Conservation (phyloP, 2,797 vertebrate genomes). For the Cynopterus sphinx region DNA sequence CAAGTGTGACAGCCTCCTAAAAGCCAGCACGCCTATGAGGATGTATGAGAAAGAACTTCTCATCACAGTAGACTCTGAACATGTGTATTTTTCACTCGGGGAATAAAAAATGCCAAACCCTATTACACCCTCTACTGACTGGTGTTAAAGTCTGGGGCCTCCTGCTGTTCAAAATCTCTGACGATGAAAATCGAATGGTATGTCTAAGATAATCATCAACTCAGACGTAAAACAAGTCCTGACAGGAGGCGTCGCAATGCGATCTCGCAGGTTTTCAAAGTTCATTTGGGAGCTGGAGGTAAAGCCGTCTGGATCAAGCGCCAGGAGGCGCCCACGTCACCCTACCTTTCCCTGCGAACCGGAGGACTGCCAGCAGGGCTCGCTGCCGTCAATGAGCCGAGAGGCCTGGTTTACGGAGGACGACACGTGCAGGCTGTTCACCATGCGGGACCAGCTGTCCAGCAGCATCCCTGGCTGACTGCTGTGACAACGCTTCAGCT, state of each 20-base stretch:
- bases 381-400: constrained; percentile 94
- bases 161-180: background rate
- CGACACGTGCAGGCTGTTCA: constrained; percentile 95
- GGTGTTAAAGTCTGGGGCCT: background rate
- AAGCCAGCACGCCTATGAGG: background rate
- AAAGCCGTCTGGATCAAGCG: background rate
- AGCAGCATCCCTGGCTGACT: constrained; percentile 96
- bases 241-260: background rate
- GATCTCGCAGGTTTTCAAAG: background rate
- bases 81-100: background rate
- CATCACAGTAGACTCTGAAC: background rate
- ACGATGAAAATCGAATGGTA: background rate
- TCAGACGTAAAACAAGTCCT: background rate
- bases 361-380: constrained; percentile 99
- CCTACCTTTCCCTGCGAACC: constrained; percentile 98
- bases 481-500: constrained; percentile 94
- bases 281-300: background rate
- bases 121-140: background rate
- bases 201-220: background rate
- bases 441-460: constrained; percentile 97
- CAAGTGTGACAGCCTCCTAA: background rate
- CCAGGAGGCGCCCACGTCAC: background rate
- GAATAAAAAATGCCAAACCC: background rate
- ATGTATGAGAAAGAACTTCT: background rate
- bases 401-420: constrained; percentile 96